A percentile compares a stretch with the other conserved stretches of the same genome.
phyloP scores from a whole-genome alignment of 2,797 vertebrate species.

The Halcyon chelicuti region DNA sequence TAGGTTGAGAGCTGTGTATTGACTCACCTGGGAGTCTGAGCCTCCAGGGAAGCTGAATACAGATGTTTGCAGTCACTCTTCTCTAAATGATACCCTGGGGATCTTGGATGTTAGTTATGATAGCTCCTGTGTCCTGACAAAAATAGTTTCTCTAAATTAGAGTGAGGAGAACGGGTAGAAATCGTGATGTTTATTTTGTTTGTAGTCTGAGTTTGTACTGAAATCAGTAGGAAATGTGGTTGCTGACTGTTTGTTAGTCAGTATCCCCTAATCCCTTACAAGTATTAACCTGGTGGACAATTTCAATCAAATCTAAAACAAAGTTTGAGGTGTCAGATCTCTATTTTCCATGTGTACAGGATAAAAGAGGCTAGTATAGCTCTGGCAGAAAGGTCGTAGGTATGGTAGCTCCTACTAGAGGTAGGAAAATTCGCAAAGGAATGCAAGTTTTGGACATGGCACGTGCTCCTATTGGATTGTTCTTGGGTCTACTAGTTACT shows the following conservation, averaged over 20 bases:
- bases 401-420: neutral
- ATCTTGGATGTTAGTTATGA: neutral
- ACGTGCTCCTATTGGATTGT: fast-evolving
- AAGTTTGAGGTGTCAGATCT: neutral
- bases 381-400: neutral
- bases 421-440: neutral
- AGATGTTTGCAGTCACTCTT: neutral
- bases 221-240: neutral
- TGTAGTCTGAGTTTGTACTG: neutral
- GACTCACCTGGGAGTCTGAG: neutral
- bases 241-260: neutral
- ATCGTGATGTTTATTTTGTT: neutral
- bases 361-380: neutral
- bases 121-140: neutral
- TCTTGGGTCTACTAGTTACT: neutral
- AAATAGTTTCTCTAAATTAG: constrained; percentile 9
- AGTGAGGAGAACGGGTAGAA: neutral
- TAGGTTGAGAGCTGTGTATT: neutral
- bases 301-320: neutral
- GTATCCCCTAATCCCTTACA: neutral
- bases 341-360: neutral
- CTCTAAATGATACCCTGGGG: neutral
- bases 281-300: neutral
- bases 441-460: neutral
- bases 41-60: neutral